Evolutionary conservation across 1,140 invertebrate species (phyloP), one percentile per base, ranked within the genome.

Genomic region (Aphelenchoides avenae): DNA sequence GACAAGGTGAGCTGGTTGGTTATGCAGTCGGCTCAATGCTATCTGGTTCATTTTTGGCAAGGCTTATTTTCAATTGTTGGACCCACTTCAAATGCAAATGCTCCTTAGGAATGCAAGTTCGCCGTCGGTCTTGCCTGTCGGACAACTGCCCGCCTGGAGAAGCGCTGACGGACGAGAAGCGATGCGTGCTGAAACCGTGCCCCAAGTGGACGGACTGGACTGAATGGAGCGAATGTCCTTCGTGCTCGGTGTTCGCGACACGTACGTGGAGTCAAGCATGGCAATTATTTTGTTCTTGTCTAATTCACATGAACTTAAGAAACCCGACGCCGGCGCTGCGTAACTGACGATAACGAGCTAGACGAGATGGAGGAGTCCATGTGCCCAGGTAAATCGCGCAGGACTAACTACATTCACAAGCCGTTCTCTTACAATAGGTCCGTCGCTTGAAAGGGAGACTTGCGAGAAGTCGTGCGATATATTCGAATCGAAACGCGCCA

Each of bases 121-220:
- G 57, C 2, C 40, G 47, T 24, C 57, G 57, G n/a, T 34, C 37
- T 5, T 60, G 57, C 29, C 6, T 64, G 7, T 64, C 62, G 31
- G 57, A 50, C 11, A 50, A 53, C 13, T 75, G 66, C 30, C 22
- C 56, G 13, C 27, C 31, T 11, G 31, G 33, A 2, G 64, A 71
- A 11, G 27, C 59, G 5, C 22, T 51, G 34, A 53, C 18, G 33
- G 52, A 61, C 50, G 41, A 64, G 6, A 48, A 63, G 9, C 52
- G 71, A 24, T 75, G 73, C 50, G 68, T 73, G n/a, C 51, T 61
- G 34, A 57, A 68, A 18, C 64, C 70, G 13, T 75, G 68, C 39
- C 59, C 64, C 5, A 49, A 58, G 15, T 71, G 68, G 70, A 41
- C 56, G 18, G 40, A 34, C 18, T 73, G 70, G 70, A 46, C 42